Base-by-base conservation (phyloP, 2,113 vertebrate genomes). In the Hypomesus transpacificus region DNA sequence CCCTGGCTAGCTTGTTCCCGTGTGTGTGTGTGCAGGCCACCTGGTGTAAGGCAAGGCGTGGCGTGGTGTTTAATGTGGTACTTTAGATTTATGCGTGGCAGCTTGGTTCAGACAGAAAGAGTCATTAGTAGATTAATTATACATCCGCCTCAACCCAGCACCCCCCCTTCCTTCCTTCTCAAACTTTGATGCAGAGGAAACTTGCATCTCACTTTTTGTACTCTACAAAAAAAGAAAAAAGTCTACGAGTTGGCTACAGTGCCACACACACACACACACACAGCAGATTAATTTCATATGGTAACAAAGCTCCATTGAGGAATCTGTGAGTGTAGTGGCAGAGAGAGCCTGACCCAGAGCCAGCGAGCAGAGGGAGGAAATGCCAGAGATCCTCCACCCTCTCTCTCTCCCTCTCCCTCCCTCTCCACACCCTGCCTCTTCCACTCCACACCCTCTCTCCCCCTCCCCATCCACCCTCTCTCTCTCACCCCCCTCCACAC, bases 261-360 rank as follows among this genome's bases (percentile, higher is more conserved):
- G 60, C 66, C 71, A 67, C 53, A 21, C 58, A 71, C 46, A 63
- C 34, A 61, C 39, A 67, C 53, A 54, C 52, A 56, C 56, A 61
- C n/a, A 6, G 21, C 72, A 66, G 24, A 66, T 58, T 22, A 2
- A 79, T 71, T 74, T 75, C 22, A 57, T 56, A 26, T 28, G 8
- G 54, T 65, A 75, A 84, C 82, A 84, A 81, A 80, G 79, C 60
- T 53, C 71, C 77, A 78, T 78, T 81, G 70, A 80, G 69, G 31
- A 73, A 62, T 72, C 71, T 51, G 71, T 77, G 60, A 70, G 69
- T 71, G 50, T 66, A 71, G 58, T 46, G 39, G 7, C 39, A 46
- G 31, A 34, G 31, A 34, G 3, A 7, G 24, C 24, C 24, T 0
- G 24, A 24, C 24, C 24, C 24, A 24, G 24, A 24, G 39, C 39